phyloP scores from a whole-genome alignment of 2,113 vertebrate genomes.

The Galemys pyrenaicus region DNA sequence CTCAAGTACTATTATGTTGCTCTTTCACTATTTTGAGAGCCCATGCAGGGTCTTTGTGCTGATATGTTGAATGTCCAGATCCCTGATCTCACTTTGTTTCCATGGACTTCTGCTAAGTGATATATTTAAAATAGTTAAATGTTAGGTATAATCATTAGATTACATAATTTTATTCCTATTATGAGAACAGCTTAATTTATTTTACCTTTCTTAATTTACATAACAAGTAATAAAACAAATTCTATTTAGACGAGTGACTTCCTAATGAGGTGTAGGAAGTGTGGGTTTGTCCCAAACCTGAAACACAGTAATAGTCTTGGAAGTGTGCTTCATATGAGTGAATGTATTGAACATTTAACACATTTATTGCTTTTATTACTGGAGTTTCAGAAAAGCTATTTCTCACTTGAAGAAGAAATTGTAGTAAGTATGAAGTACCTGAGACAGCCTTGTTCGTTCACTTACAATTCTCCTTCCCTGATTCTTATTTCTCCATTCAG shows the following conservation, averaged over 20 bases:
- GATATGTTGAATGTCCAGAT: not conserved
- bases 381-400: not conserved
- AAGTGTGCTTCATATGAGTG: not conserved
- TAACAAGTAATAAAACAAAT: not conserved
- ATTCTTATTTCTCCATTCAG: not conserved
- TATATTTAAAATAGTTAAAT: not conserved
- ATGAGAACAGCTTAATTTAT: not conserved
- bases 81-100: not conserved
- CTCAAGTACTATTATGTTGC: not conserved
- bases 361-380: not conserved
- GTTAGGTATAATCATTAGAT: no score
- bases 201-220: not conserved
- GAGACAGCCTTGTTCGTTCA: not conserved
- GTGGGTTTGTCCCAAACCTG: not conserved
- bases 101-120: not conserved
- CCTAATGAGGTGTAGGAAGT: not conserved
- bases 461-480: rapidly evolving
- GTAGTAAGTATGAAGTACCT: no score
- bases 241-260: not conserved
- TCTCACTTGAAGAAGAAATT: not conserved
- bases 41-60: not conserved
- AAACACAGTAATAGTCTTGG: not conserved
- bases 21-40: not conserved
- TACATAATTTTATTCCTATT: not conserved
- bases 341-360: not conserved